These are phyloP conservation scores for Ganaspis brasiliensis DNA, from an alignment of 2,888 invertebrate species.

Conservation along the genomic window DNA sequence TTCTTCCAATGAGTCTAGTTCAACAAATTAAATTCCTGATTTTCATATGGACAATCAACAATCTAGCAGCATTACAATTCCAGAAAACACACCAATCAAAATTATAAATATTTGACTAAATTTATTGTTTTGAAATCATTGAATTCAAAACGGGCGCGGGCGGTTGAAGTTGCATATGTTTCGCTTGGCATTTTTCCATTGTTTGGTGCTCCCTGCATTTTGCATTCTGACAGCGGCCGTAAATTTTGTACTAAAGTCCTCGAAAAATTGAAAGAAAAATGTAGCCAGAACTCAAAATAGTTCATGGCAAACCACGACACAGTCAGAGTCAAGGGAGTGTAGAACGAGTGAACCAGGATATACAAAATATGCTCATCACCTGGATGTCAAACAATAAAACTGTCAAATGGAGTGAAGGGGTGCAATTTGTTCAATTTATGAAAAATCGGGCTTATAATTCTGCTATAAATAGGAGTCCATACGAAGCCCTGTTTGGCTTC, in stretches of 20 bases:
- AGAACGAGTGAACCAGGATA: slow-evolving; percentile 64
- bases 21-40: too few species aligned
- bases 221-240: slow-evolving; percentile 70
- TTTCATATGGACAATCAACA: too few species aligned
- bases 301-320: slow-evolving; percentile 61
- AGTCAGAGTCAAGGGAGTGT: slow-evolving; percentile 64
- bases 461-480: slow-evolving; percentile 74
- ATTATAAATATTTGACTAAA: too few species aligned
- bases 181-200: slow-evolving; percentile 66
- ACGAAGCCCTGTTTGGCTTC: slow-evolving; percentile 75
- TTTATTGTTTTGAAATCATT: too few species aligned
- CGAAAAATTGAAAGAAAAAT: slow-evolving; percentile 58
- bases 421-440: slow-evolving; percentile 76
- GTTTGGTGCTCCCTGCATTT: slow-evolving; percentile 68
- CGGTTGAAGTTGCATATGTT: not conserved
- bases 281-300: slow-evolving; percentile 65
- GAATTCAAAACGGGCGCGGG: too few species aligned
- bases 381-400: slow-evolving; percentile 75
- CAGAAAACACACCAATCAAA: too few species aligned
- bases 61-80: too few species aligned
- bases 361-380: slow-evolving; percentile 66
- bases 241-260: slow-evolving; percentile 68
- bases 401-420: slow-evolving; percentile 77
- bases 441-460: slow-evolving; percentile 71
- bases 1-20: too few species aligned